These are phyloP conservation scores for Eurypyga helias DNA, from an alignment of 2,113 vertebrate genomes.

Conservation along the genomic window DNA sequence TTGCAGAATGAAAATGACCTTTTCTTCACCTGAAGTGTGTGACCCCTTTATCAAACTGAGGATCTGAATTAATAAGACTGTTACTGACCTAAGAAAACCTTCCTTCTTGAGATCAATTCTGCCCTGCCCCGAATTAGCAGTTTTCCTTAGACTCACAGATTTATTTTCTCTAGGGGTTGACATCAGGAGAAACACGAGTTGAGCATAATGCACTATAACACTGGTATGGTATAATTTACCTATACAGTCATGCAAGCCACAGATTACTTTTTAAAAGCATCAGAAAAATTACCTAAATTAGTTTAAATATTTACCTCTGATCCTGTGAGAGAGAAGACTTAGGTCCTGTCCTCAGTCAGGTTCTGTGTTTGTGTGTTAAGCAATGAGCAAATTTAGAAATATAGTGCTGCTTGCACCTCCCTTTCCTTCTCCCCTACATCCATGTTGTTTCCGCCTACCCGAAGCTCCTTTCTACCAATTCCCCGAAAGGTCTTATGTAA, in stretches of 20 bases:
- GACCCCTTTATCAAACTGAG: not conserved
- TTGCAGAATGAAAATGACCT: not conserved
- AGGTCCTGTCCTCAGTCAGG: not conserved
- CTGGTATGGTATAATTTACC: not conserved
- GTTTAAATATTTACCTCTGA: slow-evolving; percentile 47
- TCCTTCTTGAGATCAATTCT: not conserved
- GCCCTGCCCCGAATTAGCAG: not conserved
- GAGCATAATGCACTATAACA: not conserved
- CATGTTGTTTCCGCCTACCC: not conserved
- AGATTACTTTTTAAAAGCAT: not conserved
- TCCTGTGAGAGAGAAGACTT: not conserved
- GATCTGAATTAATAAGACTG: not conserved
- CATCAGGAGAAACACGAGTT: not conserved
- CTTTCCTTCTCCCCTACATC: not conserved
- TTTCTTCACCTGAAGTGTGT: not conserved
- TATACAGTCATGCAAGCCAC: not conserved
- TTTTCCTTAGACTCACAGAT: not conserved
- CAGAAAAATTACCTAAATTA: not conserved
- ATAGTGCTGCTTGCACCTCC: not conserved
- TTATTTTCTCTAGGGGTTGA: not conserved
- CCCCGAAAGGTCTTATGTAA: not conserved
- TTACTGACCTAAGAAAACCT: not conserved
- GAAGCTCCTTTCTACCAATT: not conserved
- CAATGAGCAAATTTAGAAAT: not conserved
- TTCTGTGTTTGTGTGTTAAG: not conserved